A percentile compares a stretch with the other conserved stretches of the same genome.
These are phyloP conservation scores for Mastomys natalensis DNA, from an alignment of 2,113 vertebrate species.

Conservation along the genomic window DNA sequence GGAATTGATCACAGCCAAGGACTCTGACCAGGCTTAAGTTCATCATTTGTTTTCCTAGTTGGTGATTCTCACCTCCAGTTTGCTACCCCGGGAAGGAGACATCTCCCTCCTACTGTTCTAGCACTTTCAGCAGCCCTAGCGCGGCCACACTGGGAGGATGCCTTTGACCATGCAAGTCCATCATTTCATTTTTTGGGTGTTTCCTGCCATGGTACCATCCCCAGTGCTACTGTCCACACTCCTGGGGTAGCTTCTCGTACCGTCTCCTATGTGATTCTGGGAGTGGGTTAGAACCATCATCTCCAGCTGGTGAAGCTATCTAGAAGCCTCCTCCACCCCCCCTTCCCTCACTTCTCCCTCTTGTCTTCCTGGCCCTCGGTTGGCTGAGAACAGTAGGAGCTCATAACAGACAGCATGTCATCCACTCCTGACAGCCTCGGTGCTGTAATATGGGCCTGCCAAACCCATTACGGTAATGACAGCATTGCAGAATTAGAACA, in stretches of 20 bases:
- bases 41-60: slow-evolving; percentile 61
- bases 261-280: background rate
- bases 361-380: slow-evolving; percentile 63
- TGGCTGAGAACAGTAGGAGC: slow-evolving; percentile 71
- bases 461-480: slow-evolving; percentile 73
- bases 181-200: background rate
- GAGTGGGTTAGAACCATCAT: slow-evolving; percentile 51
- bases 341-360: background rate
- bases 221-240: background rate
- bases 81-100: slow-evolving; percentile 1
- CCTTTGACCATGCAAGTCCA: background rate
- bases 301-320: background rate
- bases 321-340: background rate
- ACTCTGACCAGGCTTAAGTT: background rate
- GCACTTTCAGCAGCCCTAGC: background rate
- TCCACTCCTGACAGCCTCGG: slow-evolving; percentile 75
- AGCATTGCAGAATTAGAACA: slow-evolving; percentile 75
- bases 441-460: slow-evolving; percentile 79
- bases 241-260: background rate
- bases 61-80: background rate
- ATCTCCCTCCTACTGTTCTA: background rate
- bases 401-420: slow-evolving; percentile 72
- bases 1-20: background rate
- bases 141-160: background rate
- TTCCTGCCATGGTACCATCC: background rate